Evolutionary conservation across 2,113 vertebrate species (phyloP), one percentile per base, ranked within the genome.

Genomic region (Oxyruncus cristatus): DNA sequence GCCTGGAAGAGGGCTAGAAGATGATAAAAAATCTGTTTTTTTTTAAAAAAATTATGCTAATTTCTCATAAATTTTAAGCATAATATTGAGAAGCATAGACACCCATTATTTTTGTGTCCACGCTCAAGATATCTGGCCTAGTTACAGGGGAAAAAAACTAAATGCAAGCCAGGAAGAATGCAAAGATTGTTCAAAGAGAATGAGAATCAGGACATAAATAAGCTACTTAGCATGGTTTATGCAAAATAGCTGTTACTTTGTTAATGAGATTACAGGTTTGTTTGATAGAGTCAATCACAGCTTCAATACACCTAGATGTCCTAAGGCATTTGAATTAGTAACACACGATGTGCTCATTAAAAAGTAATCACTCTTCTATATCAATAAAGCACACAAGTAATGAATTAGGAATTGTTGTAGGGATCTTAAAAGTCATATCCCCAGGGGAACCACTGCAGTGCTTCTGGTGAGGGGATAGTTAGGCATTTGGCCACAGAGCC

Each of bases 311-410:
- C 58, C 80, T 53, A 49, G 49, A 68, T 62, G 39, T 85, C 79
- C 91, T 94, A 70, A 85, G 88, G 94, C 82, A n/a, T 59, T 90
- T 28, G 41, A 88, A 85, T 95, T 93, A 92, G 62, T 76, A 76
- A 74, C 75, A 66, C 44, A 63, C 47, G 41, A 82, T 32, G 53
- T 65, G 49, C 49, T 88, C 82, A 90, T 90, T 78, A 89, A 88
- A 85, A 72, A 79, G 44, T 89, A 92, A 94, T 72, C 81, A 92
- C 81, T 89, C 52, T 79, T 92, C 74, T 82, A 1, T n/a, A 94
- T 52, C 74, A 94, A 61, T 32, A 68, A 65, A 85, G 41, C 56
- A 53, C 59, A 55, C 0, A 2, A 91, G 14, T 72, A 89, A 87
- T 2, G 13, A 78, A 87, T 59, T 59, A 65, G 61, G 39, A 81